phyloP scores from a whole-genome alignment of 2,113 vertebrate genomes.

The Australoheros scitulus region DNA sequence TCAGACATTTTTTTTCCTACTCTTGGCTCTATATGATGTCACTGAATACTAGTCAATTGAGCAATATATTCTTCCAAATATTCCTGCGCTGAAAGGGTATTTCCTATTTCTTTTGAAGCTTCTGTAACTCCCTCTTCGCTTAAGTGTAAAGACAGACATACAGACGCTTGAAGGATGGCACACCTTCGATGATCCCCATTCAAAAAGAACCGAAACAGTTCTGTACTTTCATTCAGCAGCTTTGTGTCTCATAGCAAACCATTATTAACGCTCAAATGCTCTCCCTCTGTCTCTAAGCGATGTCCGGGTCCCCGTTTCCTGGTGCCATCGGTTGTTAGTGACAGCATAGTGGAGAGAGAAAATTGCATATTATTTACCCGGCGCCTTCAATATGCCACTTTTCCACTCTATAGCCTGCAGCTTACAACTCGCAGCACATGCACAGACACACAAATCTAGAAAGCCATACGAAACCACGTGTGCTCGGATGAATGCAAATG shows the following conservation, averaged over 20 bases:
- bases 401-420: constrained; percentile 68
- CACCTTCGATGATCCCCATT: constrained; percentile 24
- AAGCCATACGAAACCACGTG: background rate
- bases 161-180: background rate
- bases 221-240: constrained; percentile 7
- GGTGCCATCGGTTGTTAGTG: constrained; percentile 58
- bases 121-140: background rate
- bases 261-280: constrained; percentile 61
- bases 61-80: background rate
- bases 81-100: background rate
- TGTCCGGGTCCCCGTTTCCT: constrained; percentile 53
- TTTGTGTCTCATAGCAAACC: constrained; percentile 43
- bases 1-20: no score
- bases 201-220: constrained; percentile 30
- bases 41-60: background rate
- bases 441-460: constrained; percentile 40
- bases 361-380: constrained; percentile 77
- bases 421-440: constrained; percentile 54
- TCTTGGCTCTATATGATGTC: background rate
- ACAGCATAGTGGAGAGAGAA: constrained; percentile 64
- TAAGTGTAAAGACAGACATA: background rate
- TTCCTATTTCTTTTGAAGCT: background rate
- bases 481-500: constrained; percentile 38
- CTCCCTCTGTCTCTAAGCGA: constrained; percentile 43
- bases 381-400: constrained; percentile 74